Conservation (phyloP, 2,888 invertebrate genomes). For the Phaonia tiefii region DNA sequence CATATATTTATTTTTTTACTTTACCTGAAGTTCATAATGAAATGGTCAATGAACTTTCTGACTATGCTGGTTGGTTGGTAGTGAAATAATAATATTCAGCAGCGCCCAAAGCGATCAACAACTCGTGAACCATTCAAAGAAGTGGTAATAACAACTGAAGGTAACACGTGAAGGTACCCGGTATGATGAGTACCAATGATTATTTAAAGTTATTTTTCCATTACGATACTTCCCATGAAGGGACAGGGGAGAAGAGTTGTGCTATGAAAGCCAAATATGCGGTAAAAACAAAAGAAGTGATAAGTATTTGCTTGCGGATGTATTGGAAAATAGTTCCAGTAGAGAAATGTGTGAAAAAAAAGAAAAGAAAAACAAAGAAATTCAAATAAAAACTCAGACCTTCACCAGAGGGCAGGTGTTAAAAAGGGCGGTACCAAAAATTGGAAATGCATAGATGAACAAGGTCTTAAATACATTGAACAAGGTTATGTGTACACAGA, state of each 20-base stretch:
- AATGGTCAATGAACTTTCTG: slow-evolving; percentile 59
- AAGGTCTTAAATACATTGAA: no score
- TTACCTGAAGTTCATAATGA: slow-evolving; percentile 50
- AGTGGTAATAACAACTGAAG: not conserved
- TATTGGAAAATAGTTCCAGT: not conserved
- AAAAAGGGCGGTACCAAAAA: no score
- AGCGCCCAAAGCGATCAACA: not conserved
- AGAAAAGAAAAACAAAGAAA: slow-evolving; percentile 11
- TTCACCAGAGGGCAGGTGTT: no score
- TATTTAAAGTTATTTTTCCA: no score
- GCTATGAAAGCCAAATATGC: no score
- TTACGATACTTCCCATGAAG: no score
- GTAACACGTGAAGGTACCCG: no score
- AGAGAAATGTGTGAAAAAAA: slow-evolving; percentile 41
- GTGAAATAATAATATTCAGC: not conserved
- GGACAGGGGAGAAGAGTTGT: no score
- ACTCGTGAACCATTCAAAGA: not conserved
- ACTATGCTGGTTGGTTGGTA: not conserved
- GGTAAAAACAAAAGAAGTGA: slow-evolving; percentile 4
- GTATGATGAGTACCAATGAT: no score
- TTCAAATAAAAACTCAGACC: no score
- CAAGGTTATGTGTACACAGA: no score
- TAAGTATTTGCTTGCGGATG: not conserved
- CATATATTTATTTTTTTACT: slow-evolving; percentile 3
- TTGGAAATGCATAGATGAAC: no score